These are phyloP conservation scores for Eucera pruinosa DNA, from an alignment of 2,888 invertebrate species.

Conservation along the genomic window DNA sequence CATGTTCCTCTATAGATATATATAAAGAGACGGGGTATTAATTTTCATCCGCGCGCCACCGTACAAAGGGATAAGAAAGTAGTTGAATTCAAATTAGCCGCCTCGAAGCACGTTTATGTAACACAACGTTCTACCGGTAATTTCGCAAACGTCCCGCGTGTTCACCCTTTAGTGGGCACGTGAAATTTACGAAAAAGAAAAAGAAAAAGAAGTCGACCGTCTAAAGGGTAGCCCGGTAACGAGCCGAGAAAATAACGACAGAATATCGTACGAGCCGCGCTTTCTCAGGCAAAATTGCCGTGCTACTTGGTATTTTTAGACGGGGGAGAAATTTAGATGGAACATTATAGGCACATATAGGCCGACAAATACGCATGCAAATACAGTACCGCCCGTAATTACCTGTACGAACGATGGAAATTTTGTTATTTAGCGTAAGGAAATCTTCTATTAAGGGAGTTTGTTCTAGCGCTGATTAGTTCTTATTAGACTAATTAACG, in stretches of 20 bases:
- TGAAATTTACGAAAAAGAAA: constrained; percentile 13
- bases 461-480: too few species aligned
- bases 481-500: too few species aligned
- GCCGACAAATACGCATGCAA: constrained; percentile 62
- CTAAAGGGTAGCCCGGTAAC: constrained; percentile 21
- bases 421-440: too few species aligned
- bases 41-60: constrained; percentile 20
- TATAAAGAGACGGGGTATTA: constrained; percentile 21
- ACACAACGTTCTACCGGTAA: not conserved
- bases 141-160: not conserved
- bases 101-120: not conserved
- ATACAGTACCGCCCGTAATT: too few species aligned
- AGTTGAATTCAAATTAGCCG: not conserved
- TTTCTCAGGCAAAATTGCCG: constrained; percentile 25
- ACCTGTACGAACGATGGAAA: too few species aligned
- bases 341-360: constrained; percentile 39
- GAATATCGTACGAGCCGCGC: not conserved
- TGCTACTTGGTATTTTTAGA: constrained; percentile 38
- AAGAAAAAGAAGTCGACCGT: too few species aligned
- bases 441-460: too few species aligned
- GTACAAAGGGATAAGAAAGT: not conserved
- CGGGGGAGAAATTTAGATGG: constrained; percentile 17
- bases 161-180: not conserved
- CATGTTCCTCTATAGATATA: constrained; percentile 60
- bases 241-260: constrained; percentile 45